Evolutionary conservation across 2,113 vertebrate species (phyloP).

Genomic region (Marmota flaviventris): DNA sequence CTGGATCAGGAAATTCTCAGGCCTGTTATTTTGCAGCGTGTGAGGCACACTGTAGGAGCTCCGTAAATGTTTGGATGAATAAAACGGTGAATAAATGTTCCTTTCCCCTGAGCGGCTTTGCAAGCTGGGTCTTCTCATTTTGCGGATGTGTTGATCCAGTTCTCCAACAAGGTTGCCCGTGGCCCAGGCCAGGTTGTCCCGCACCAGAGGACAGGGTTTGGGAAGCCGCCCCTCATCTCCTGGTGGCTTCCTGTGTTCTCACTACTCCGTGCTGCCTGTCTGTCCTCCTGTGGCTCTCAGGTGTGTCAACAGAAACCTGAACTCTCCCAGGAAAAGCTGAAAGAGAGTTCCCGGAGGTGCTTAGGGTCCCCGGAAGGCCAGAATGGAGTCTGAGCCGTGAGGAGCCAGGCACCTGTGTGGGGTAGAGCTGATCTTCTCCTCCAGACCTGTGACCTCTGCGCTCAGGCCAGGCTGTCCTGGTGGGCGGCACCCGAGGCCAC

Average conservation of each 20-base stretch:
- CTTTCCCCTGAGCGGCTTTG: neutral
- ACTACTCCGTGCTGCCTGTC: neutral
- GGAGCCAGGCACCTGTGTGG: neutral
- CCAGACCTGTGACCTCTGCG: neutral
- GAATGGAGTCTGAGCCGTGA: neutral
- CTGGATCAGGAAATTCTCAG: neutral
- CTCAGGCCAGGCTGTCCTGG: neutral
- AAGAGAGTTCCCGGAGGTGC: constrained; percentile 4
- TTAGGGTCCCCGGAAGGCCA: neutral
- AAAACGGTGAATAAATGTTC: neutral
- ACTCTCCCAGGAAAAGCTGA: neutral
- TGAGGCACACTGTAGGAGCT: neutral
- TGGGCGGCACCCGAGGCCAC: neutral
- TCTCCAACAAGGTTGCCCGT: neutral
- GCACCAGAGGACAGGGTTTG: neutral
- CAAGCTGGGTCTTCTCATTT: neutral
- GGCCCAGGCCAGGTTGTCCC: neutral
- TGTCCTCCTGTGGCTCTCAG: neutral
- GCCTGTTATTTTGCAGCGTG: neutral
- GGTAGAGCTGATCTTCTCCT: neutral
- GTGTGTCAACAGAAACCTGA: neutral
- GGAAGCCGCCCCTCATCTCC: neutral
- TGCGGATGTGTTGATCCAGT: neutral
- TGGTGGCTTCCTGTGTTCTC: neutral
- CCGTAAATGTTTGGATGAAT: neutral